Evolutionary conservation across 2,113 vertebrate genomes (phyloP).

Genomic region (Gadus chalcogrammus): DNA sequence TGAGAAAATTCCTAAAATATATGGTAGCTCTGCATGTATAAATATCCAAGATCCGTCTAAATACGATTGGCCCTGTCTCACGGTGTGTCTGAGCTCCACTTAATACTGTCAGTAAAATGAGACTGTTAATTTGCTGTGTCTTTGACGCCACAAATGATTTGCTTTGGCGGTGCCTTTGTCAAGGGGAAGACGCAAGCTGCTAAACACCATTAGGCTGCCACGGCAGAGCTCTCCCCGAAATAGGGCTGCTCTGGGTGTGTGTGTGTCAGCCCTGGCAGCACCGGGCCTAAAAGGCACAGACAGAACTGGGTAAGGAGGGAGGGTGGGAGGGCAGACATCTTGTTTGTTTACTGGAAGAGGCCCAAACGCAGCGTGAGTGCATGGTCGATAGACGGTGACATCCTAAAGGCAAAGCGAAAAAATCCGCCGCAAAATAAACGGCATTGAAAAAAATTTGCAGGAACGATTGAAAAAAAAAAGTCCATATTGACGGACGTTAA

Average conservation of each 20-base stretch:
- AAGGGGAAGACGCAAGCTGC: constrained; percentile 26
- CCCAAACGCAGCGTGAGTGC: constrained; percentile 39
- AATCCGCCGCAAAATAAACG: constrained; percentile 56
- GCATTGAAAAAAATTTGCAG: constrained; percentile 57
- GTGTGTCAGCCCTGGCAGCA: constrained; percentile 7
- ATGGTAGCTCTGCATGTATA: no score
- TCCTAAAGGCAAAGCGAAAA: constrained; percentile 43
- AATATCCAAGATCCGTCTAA: no score
- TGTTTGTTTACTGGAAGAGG: constrained; percentile 24
- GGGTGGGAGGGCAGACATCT: constrained; percentile 20
- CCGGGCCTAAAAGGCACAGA: constrained; percentile 17
- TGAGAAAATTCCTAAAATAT: no score
- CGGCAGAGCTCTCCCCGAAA: constrained; percentile 44
- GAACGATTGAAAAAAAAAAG: constrained; percentile 46
- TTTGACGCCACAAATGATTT: constrained; percentile 56
- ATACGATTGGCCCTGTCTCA: constrained; percentile 1
- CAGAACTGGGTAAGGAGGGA: neutral
- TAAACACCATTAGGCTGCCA: constrained; percentile 48
- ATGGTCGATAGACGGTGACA: constrained; percentile 54
- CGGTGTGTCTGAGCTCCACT: constrained; percentile 31
- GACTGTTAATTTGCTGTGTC: constrained; percentile 36
- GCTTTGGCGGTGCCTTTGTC: constrained; percentile 43
- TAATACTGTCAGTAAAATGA: constrained; percentile 38
- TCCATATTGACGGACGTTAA: constrained; percentile 55
- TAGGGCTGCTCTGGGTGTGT: constrained; percentile 23